A percentile compares a stretch with the other conserved stretches of the same genome.
These are phyloP conservation scores for Zaprionus obscuricornis DNA, from an alignment of 2,888 invertebrate species.

Conservation along the genomic window DNA sequence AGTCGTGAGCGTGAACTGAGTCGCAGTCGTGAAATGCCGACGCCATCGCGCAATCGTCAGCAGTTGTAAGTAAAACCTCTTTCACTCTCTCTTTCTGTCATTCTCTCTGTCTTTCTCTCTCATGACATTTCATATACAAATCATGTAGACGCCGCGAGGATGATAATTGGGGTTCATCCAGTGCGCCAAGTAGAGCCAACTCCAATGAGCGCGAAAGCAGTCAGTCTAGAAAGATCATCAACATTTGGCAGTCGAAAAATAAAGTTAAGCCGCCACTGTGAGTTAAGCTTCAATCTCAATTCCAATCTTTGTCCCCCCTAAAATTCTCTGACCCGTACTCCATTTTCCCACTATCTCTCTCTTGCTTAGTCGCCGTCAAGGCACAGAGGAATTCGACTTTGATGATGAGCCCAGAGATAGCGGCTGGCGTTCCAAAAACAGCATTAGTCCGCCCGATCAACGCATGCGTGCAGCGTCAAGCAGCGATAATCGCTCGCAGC, in stretches of 20 bases:
- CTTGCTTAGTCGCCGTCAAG: constrained; percentile 64
- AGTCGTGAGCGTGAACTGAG: constrained; percentile 70
- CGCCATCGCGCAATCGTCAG: constrained; percentile 68
- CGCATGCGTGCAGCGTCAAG: no score
- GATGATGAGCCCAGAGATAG: constrained; percentile 57
- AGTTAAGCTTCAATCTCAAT: constrained; percentile 37
- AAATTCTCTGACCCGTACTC: not conserved
- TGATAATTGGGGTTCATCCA: constrained; percentile 80
- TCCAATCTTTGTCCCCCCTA: not conserved
- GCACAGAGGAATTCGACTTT: constrained; percentile 76
- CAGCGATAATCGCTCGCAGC: constrained; percentile 40
- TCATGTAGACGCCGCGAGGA: constrained; percentile 68
- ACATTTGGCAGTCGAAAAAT: constrained; percentile 62
- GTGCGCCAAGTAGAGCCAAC: constrained; percentile 73
- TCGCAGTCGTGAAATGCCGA: constrained; percentile 65
- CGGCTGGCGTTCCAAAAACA: constrained; percentile 58
- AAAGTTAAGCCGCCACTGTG: constrained; percentile 65
- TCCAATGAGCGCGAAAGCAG: constrained; percentile 77
- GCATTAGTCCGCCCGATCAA: constrained; percentile 51
- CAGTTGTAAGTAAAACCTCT: constrained; percentile 70
- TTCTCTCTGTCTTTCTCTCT: constrained; percentile 5
- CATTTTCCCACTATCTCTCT: not conserved
- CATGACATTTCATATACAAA: constrained; percentile 38
- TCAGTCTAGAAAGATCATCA: constrained; percentile 67
- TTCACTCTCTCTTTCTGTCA: constrained; percentile 13